Evolutionary conservation across 1,140 invertebrate species (phyloP), one percentile per base, ranked within the genome.

Genomic region (Drosophila biarmipes): DNA sequence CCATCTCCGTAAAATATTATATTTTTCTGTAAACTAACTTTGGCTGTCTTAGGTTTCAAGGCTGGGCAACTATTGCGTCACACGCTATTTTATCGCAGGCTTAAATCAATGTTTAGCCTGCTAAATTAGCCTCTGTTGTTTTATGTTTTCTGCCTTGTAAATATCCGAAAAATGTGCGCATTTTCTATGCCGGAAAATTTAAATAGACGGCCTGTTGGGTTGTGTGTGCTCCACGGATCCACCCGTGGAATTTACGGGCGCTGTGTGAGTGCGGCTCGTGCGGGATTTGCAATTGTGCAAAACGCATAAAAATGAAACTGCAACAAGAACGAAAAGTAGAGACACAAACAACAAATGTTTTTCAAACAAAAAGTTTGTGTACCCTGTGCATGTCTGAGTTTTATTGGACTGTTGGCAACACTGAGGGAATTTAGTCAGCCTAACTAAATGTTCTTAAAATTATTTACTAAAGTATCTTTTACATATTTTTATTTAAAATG

Each of bases 261-360:
- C 27, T 48, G 12, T 15, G 37, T n/a, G 37, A 17, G 35, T 57
- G 43, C 14, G 15, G 34, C 56, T 49, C 43, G 57, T 67, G 57
- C 45, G 37, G 31, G 37, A 51, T 82, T 78, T 75, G 75, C 63
- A 74, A 75, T 74, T 84, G 80, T 66, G 76, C 61, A 74, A 81
- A 78, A 73, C 67, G 55, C 73, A 55, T 76, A 76, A 82, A 78
- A 72, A 31, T 55, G 43, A 78, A 38, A 56, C 34, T 62, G 45
- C 56, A 67, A 57, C 56, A 68, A 55, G 45, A 66, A 71, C 46
- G 52, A 52, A 46, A 45, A 57, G 21, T 48, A 52, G 51, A 56
- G 34, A 17, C 56, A 67, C 40, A 27, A 64, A 73, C 64, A 59
- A 71, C 54, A 76, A 76, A 57, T 59, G 61, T 54, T 61, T 53